Evolutionary conservation across 1,140 invertebrate species (phyloP).

Genomic region (Drosophila jambulina): DNA sequence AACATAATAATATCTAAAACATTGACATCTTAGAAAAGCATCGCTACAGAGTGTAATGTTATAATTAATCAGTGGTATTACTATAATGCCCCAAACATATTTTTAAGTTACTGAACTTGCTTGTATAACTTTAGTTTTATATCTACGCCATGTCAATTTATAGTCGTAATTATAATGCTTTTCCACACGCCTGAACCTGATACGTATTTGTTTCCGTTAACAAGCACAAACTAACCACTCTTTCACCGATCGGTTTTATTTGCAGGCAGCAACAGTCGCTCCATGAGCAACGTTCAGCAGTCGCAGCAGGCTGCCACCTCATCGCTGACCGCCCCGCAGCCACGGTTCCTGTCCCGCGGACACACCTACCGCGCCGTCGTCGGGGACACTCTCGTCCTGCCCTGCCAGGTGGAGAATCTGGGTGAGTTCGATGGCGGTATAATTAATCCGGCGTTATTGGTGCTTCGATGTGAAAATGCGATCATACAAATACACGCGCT

Average conservation of each 20-base stretch:
- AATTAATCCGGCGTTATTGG: constrained; percentile 68
- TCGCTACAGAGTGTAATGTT: too few species aligned
- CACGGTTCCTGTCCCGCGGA: constrained; percentile 89
- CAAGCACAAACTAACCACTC: constrained; percentile 18
- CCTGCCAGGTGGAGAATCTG: constrained; percentile 91
- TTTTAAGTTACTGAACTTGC: too few species aligned
- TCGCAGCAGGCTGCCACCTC: constrained; percentile 49
- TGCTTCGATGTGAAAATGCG: constrained; percentile 65
- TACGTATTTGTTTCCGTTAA: neutral
- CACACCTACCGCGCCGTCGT: constrained; percentile 91
- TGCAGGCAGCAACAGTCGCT: constrained; percentile 72
- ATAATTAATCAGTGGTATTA: neutral
- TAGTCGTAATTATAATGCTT: neutral
- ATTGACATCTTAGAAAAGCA: neutral
- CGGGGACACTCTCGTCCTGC: constrained; percentile 90
- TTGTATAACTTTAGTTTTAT: neutral
- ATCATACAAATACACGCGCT: constrained; percentile 43
- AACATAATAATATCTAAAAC: neutral
- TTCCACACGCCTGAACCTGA: neutral
- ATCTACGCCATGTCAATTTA: neutral
- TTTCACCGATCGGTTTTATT: constrained; percentile 12
- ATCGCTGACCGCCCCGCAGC: constrained; percentile 74
- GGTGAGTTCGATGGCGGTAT: constrained; percentile 86
- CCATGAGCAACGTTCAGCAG: constrained; percentile 68
- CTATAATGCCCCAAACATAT: neutral